phyloP scores from a whole-genome alignment of 2,113 vertebrate species.

The Nannospalax galili region DNA sequence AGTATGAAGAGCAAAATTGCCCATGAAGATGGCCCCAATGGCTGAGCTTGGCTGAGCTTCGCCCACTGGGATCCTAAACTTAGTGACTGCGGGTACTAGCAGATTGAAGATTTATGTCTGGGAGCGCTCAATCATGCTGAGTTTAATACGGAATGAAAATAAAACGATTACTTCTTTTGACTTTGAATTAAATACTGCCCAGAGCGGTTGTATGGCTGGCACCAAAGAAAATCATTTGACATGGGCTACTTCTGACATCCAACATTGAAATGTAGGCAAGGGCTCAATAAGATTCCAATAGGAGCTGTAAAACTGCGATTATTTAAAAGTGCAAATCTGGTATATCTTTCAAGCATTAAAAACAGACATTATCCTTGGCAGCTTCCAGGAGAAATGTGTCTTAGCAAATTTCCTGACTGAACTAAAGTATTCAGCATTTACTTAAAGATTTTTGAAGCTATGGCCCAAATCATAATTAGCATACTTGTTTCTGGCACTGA shows the following conservation, averaged over 20 bases:
- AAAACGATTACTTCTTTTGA: conserved; percentile 62
- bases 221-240: conserved; percentile 64
- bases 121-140: conserved; percentile 7
- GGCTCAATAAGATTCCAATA: conserved; percentile 72
- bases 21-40: not conserved
- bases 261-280: conserved; percentile 61
- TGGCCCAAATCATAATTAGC: conserved; percentile 85
- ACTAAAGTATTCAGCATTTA: conserved; percentile 84
- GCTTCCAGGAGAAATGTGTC: conserved; percentile 86
- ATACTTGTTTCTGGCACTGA: conserved; percentile 84
- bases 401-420: conserved; percentile 87
- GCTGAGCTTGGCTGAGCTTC: not conserved
- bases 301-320: conserved; percentile 84
- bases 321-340: conserved; percentile 88
- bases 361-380: conserved; percentile 88
- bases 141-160: conserved; percentile 42
- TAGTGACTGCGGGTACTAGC: not conserved
- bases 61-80: not conserved
- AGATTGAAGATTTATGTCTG: not conserved
- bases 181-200: conserved; percentile 51
- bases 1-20: not conserved
- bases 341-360: conserved; percentile 89
- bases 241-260: conserved; percentile 71
- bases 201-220: conserved; percentile 58
- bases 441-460: conserved; percentile 86